phyloP scores from a whole-genome alignment of 2,113 vertebrate genomes.

The Pseudopipra pipra region DNA sequence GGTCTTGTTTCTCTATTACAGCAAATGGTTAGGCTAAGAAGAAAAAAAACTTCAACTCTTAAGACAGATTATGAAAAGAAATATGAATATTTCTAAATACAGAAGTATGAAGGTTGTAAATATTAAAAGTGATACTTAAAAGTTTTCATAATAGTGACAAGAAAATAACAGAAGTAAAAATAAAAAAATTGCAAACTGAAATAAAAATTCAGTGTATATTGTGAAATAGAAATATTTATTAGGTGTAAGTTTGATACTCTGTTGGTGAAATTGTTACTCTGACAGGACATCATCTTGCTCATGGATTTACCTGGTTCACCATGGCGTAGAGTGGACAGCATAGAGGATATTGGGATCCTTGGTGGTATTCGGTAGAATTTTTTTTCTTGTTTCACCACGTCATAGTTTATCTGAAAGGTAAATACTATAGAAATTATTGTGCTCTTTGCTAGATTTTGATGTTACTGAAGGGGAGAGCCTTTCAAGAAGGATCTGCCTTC shows the following conservation, averaged over 20 bases:
- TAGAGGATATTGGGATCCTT: background rate
- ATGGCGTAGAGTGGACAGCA: background rate
- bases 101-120: background rate
- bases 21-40: background rate
- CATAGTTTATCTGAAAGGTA: background rate
- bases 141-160: background rate
- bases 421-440: background rate
- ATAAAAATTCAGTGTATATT: background rate
- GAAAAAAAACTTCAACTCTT: background rate
- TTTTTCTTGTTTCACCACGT: background rate
- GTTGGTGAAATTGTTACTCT: background rate
- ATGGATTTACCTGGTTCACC: background rate
- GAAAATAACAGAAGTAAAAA: background rate
- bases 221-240: background rate
- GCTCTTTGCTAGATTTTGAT: background rate
- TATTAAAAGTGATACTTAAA: background rate
- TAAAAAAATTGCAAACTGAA: background rate
- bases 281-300: background rate
- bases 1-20: background rate
- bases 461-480: background rate
- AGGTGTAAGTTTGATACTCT: background rate
- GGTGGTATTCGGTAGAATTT: background rate
- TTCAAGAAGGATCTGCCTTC: background rate
- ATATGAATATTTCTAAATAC: background rate
- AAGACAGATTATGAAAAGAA: background rate